A percentile compares a stretch with the other conserved stretches of the same genome.
Evolutionary conservation across 2,888 invertebrate genomes (phyloP).

Genomic region (Chaitophorus viminalis): DNA sequence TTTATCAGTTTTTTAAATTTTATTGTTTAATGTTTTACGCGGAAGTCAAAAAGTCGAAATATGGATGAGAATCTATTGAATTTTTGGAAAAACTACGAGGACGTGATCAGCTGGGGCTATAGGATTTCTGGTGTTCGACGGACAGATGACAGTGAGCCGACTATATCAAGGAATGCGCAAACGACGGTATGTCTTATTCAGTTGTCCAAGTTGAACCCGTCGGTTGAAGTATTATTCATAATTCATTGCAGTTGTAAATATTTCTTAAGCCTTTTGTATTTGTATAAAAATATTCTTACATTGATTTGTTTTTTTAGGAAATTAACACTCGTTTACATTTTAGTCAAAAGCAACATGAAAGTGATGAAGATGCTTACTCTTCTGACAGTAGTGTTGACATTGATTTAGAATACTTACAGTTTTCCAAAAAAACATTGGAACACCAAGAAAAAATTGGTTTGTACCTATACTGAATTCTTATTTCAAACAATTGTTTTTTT

Average conservation of each 20-base stretch:
- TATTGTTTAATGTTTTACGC: too few species aligned
- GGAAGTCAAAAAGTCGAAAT: neutral
- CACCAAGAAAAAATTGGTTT: conserved; percentile 47
- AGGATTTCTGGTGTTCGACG: neutral
- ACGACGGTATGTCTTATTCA: neutral
- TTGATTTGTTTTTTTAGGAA: neutral
- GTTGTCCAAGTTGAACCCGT: too few species aligned
- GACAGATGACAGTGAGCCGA: neutral
- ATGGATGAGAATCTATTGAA: conserved; percentile 32
- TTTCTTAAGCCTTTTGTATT: neutral
- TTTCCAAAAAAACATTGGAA: conserved; percentile 46
- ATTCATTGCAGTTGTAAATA: neutral
- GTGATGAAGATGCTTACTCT: neutral
- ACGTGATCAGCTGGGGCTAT: conserved; percentile 44
- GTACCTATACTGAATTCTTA: too few species aligned
- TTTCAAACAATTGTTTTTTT: too few species aligned
- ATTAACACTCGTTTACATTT: neutral
- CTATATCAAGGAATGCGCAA: neutral
- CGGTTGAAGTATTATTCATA: neutral
- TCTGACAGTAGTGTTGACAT: conserved; percentile 34
- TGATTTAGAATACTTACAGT: conserved; percentile 43
- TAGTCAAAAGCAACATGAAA: neutral
- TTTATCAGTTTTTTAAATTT: too few species aligned
- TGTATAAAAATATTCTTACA: neutral
- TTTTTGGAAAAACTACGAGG: conserved; percentile 59